Base-by-base conservation (phyloP, 2,888 invertebrate species). In the Rhogogaster chlorosoma region DNA sequence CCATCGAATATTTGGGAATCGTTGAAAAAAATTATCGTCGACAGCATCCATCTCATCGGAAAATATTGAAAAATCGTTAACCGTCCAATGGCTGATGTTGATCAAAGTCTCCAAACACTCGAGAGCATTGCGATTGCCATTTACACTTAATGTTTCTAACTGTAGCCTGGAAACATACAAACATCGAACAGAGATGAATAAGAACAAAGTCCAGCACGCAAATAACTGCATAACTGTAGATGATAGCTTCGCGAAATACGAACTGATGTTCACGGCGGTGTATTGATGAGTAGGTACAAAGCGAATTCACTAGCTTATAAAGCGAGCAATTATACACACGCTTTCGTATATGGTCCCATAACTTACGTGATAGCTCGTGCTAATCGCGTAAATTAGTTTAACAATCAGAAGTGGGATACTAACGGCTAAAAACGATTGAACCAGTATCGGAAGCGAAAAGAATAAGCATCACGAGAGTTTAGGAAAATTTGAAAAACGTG, bases 101-200 rank as follows among this genome's bases (percentile, higher is more conserved):
- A 83, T 15, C 67, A 83, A n/a, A 64, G 26, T 26, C 7, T n/a
- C 38, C 38, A 82, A 57, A n/a, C 57, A 57, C 22, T 64, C 22
- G 0, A 38, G 18, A 42, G 10, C 10, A 38, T n/a, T 42, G 10
- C 36, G 38, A 1, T 71, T n/a, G 4, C n/a, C 22, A n/a, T 10
- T 38, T 2, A 18, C 38, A 22, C 36, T n/a, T 1, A 32, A 36
- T 71, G 22, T 71, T n/a, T n/a, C 12, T 26, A 67, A 1, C 4
- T 71, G 22, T 36, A 4, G 7, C 18, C 4, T 7, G n/a, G 38
- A 71, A 3, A 22, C 38, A n/a, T 9, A n/a, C 36, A 10, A 38
- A 71, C 38, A 71, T 42, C n/a, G 38, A 9, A 38, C 10, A n/a
- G 38, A 22, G 0, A 71, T n/a, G 10, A 10, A 71, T 38, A 71